These are phyloP conservation scores for Poecilia picta DNA, from an alignment of 2,797 vertebrate species.

Conservation along the genomic window DNA sequence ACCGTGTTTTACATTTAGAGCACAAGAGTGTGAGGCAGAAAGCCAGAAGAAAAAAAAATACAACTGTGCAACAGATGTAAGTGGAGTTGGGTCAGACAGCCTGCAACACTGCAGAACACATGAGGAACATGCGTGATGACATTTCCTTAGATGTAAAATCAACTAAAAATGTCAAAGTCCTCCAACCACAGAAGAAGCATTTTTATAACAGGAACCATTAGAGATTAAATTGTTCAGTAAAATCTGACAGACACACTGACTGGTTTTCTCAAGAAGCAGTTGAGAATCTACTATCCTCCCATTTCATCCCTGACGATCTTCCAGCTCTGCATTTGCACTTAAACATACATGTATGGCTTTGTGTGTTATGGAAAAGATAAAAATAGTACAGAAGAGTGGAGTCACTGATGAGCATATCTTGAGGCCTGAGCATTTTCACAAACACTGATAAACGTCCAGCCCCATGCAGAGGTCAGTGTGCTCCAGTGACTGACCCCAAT, in stretches of 20 bases:
- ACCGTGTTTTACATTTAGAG: conserved; percentile 57
- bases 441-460: background rate
- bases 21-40: conserved; percentile 42
- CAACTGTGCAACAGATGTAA: conserved; percentile 55
- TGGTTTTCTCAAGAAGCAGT: background rate
- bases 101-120: conserved; percentile 5
- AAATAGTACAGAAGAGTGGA: background rate
- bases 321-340: background rate
- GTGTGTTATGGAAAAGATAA: background rate
- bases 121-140: background rate
- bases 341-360: background rate
- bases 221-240: background rate
- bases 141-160: background rate
- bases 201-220: background rate
- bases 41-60: conserved; percentile 43
- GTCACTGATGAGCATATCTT: background rate
- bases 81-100: conserved; percentile 22
- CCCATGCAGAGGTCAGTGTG: background rate
- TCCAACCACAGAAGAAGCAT: background rate
- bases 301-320: background rate
- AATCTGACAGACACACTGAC: background rate
- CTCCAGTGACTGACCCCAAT: background rate
- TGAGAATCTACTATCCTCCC: background rate
- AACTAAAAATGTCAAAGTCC: background rate
- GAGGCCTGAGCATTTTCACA: background rate